phyloP scores from a whole-genome alignment of 1,140 invertebrate genomes.

The Stegodyphus dumicola region DNA sequence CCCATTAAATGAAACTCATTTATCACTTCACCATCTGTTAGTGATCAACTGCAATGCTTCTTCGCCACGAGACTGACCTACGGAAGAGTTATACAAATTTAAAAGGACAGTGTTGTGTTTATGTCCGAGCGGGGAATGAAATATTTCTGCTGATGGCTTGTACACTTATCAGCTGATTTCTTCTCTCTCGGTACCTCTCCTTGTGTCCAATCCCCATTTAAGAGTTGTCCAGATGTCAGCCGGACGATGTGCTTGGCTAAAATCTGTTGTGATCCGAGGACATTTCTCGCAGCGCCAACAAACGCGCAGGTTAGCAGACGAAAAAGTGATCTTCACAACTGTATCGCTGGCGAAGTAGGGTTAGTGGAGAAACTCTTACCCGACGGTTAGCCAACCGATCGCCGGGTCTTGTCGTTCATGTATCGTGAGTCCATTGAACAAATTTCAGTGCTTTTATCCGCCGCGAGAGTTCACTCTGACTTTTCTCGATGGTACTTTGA shows the following conservation, averaged over 20 bases:
- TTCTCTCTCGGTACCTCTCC: neutral
- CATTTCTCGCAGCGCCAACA: constrained; percentile 3
- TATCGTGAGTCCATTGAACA: neutral
- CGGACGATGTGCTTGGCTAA: constrained; percentile 35
- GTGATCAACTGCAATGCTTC: constrained; percentile 16
- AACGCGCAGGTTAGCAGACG: constrained; percentile 24
- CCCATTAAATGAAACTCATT: neutral
- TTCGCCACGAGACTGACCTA: neutral
- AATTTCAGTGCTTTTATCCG: constrained; percentile 1
- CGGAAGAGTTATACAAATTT: too few relatives aligned
- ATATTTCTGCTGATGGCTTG: too few relatives aligned
- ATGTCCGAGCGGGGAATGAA: too few relatives aligned
- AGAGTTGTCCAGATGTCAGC: constrained; percentile 13
- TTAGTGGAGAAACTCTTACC: constrained; percentile 52
- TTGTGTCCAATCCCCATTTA: neutral
- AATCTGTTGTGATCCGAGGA: neutral
- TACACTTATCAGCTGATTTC: constrained; percentile 24
- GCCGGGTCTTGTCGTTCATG: neutral
- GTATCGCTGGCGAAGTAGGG: constrained; percentile 48
- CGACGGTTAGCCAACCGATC: constrained; percentile 14
- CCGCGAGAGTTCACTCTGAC: neutral
- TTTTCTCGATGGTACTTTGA: constrained; percentile 51
- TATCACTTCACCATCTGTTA: neutral
- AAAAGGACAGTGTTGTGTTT: too few relatives aligned
- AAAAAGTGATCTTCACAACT: constrained; percentile 21